These are phyloP conservation scores for Hormaphis cornu DNA, from an alignment of 1,140 invertebrate species.

Conservation along the genomic window DNA sequence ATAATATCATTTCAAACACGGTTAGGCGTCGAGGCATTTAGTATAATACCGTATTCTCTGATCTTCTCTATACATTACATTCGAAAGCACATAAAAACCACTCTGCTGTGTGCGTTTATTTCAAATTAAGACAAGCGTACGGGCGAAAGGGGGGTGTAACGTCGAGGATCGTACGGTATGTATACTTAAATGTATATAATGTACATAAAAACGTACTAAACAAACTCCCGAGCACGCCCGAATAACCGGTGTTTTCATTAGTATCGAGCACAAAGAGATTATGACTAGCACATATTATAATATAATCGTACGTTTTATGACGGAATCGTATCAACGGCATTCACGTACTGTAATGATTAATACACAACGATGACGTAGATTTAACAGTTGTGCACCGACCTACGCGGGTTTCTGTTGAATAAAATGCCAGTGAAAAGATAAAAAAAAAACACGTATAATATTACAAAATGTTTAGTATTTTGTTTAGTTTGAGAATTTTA, in stretches of 20 bases:
- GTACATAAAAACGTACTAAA: neutral
- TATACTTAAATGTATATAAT: constrained; percentile 11
- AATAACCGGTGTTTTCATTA: constrained; percentile 25
- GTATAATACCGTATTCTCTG: no score
- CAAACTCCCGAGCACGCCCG: neutral
- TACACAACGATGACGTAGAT: no score
- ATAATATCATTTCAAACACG: no score
- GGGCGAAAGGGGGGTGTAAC: neutral
- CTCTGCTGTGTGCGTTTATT: neutral
- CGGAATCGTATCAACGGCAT: neutral
- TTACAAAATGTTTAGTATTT: no score
- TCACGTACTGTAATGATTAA: neutral
- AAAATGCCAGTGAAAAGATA: no score
- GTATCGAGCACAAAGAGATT: constrained; percentile 2
- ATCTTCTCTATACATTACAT: no score
- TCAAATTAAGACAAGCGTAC: constrained; percentile 11
- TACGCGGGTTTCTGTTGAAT: no score
- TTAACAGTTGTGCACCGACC: no score
- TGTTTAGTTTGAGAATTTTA: no score
- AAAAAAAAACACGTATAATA: no score
- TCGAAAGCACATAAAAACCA: neutral
- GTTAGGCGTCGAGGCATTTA: no score
- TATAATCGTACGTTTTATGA: neutral
- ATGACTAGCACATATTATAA: neutral
- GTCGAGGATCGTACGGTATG: no score